A percentile compares a stretch with the other conserved stretches of the same genome.
Evolutionary conservation across 1,140 invertebrate genomes (phyloP).

Genomic region (Apis cerana): DNA sequence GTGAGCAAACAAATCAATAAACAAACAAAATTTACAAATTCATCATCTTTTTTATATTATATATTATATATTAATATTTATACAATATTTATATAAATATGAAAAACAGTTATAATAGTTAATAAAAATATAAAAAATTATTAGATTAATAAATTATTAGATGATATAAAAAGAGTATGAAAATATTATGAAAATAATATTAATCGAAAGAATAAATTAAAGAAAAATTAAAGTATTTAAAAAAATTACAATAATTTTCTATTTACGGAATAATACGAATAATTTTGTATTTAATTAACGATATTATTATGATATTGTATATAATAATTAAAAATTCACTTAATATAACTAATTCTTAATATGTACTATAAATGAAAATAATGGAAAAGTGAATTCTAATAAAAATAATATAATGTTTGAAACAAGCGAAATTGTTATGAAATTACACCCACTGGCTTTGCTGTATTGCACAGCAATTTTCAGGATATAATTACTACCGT

Average conservation of each 20-base stretch:
- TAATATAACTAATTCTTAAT: background rate
- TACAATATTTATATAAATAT: too few species aligned
- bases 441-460: slow-evolving; percentile 22
- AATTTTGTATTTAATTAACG: background rate
- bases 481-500: slow-evolving; percentile 1
- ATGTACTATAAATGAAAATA: background rate
- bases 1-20: background rate
- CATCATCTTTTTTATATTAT: too few species aligned
- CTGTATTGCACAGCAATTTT: slow-evolving; percentile 23
- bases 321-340: too few species aligned
- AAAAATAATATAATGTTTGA: slow-evolving; percentile 6
- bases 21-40: background rate
- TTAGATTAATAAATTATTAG: background rate
- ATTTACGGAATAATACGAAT: background rate
- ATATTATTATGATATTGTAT: background rate
- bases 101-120: too few species aligned
- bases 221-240: background rate
- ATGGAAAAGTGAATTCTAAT: background rate
- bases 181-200: background rate
- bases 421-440: slow-evolving; percentile 4
- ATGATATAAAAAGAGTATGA: background rate
- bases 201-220: background rate
- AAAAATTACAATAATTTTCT: background rate
- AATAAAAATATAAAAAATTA: background rate
- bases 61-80: too few species aligned